Evolutionary conservation across 2,888 invertebrate species (phyloP).

Genomic region (Trimorus sp.): DNA sequence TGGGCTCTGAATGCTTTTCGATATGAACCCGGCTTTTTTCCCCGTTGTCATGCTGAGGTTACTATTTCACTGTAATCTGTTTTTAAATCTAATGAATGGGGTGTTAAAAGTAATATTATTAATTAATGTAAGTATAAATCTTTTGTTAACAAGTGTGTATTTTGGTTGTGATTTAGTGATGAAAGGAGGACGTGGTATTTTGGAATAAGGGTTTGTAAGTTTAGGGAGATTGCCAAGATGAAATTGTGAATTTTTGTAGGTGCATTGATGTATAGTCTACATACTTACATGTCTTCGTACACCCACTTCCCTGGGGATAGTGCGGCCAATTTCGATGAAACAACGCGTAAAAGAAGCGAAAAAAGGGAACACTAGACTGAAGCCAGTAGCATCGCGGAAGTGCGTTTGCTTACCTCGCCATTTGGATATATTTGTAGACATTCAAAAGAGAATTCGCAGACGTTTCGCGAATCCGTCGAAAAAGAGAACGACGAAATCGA

Average conservation of each 20-base stretch:
- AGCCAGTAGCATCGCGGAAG: conserved; percentile 70
- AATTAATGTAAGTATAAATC: no score
- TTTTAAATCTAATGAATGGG: no score
- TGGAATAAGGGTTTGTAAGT: conserved; percentile 48
- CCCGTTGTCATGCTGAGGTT: no score
- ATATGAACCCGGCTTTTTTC: no score
- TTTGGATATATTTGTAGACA: conserved; percentile 77
- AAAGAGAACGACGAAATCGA: conserved; percentile 51
- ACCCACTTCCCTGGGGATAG: conserved; percentile 56
- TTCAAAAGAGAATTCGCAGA: conserved; percentile 67
- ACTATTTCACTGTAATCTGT: no score
- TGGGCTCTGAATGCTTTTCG: not conserved
- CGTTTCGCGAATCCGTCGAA: conserved; percentile 30
- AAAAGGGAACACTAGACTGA: conserved; percentile 38
- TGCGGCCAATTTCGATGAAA: conserved; percentile 68
- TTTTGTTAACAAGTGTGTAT: no score
- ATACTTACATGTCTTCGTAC: conserved; percentile 50
- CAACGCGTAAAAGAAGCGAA: conserved; percentile 64
- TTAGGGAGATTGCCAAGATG: conserved; percentile 48
- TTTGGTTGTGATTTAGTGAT: conserved; percentile 18
- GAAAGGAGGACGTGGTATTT: conserved; percentile 44
- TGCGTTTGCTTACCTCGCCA: conserved; percentile 73
- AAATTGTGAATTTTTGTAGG: conserved; percentile 58
- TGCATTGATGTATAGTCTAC: conserved; percentile 53
- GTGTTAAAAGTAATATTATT: no score